Conservation (phyloP, 2,888 invertebrate genomes). For the Archips xylosteana region DNA sequence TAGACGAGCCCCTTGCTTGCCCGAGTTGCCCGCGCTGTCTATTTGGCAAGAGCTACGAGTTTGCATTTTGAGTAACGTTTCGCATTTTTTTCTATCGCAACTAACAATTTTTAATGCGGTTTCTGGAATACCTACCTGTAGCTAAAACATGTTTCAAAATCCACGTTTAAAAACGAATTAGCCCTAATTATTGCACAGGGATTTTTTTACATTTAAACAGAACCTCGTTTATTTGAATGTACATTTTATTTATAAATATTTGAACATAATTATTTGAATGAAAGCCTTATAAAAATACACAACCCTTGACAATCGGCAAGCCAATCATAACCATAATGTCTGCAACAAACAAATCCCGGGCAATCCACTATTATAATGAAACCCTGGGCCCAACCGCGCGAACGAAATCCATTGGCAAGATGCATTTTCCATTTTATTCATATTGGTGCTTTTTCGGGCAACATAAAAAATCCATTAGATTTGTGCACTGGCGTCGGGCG, state of each 20-base stretch:
- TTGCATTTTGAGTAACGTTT: constrained; percentile 38
- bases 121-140: no score
- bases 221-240: no score
- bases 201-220: no score
- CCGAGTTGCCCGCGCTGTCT: constrained; percentile 37
- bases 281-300: not conserved
- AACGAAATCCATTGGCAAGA: constrained; percentile 64
- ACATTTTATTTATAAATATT: no score
- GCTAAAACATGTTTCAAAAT: no score
- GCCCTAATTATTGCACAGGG: no score
- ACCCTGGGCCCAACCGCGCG: constrained; percentile 25
- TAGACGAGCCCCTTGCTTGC: constrained; percentile 32
- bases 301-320: not conserved
- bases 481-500: constrained; percentile 68
- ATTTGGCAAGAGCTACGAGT: constrained; percentile 35
- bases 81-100: constrained; percentile 2
- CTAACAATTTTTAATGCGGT: no score
- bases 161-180: no score
- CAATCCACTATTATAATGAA: constrained; percentile 46
- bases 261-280: no score
- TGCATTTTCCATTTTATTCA: constrained; percentile 70
- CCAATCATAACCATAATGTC: constrained; percentile 22
- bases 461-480: constrained; percentile 80
- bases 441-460: constrained; percentile 64
- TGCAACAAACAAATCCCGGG: constrained; percentile 23